These are phyloP conservation scores for Hylomyscus alleni DNA, from an alignment of 2,797 vertebrate species.

Conservation along the genomic window DNA sequence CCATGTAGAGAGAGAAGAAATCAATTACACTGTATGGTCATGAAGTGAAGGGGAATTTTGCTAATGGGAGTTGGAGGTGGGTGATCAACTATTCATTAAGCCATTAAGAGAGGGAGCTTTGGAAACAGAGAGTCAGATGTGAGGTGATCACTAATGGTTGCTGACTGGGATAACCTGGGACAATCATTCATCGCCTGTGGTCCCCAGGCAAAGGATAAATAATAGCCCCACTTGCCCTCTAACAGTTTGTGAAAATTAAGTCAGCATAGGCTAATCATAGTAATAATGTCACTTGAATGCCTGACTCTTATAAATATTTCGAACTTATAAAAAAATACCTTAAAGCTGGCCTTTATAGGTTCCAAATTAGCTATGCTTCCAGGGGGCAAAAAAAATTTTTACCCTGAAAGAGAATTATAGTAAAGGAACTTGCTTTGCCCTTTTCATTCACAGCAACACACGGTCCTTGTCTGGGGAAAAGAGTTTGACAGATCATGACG, in stretches of 20 bases:
- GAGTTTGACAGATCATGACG: constrained; percentile 66
- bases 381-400: neutral
- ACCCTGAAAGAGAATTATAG: neutral
- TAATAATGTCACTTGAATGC: constrained; percentile 1
- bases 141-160: neutral
- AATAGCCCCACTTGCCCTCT: neutral
- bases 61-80: neutral
- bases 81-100: neutral
- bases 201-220: neutral
- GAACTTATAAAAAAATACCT: neutral
- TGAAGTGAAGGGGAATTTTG: neutral
- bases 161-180: neutral
- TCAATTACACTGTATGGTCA: neutral
- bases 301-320: neutral
- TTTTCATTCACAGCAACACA: constrained; percentile 39
- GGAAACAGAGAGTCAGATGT: neutral
- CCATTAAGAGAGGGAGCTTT: neutral
- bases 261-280: neutral
- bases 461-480: neutral
- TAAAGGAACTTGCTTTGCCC: neutral
- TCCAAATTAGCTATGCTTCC: constrained; percentile 36
- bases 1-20: neutral
- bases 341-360: neutral
- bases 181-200: neutral
- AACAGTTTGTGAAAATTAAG: neutral